Evolutionary conservation across 2,113 vertebrate genomes (phyloP), one percentile per base, ranked within the genome.

Genomic region (Eptatretus burgeri): DNA sequence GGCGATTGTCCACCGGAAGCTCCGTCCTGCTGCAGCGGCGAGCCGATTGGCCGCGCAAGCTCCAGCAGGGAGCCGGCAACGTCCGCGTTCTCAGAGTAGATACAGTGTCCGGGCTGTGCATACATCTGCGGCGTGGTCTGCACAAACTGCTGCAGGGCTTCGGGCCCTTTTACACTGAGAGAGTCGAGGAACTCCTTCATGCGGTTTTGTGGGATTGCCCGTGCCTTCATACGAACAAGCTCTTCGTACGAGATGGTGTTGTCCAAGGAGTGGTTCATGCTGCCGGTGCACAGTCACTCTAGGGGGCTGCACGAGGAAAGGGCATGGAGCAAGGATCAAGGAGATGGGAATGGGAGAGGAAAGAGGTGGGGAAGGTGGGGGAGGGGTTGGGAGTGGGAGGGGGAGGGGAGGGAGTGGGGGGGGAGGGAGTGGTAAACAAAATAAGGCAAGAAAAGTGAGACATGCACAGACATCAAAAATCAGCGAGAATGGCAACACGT

Each of bases 121-220:
- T 94, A 98, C 51, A 98, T 86, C 81, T 93, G 94, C 1, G 82
- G 79, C 50, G 85, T 85, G 0, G 78, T 82, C 76, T 95, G 86
- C 72, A 93, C 87, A 69, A 94, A 93, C 71, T 96, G 89, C 73
- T 94, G 91, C 66, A 98, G 78, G 67, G 85, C 85, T 75, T 98
- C 89, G 0, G 86, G 81, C 64, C 89, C 89, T 70, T 94, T 98
- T 64, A 76, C 82, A 70, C 87, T 77, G 64, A 98, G 74, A 13
- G 89, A 98, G 72, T 98, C 91, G 73, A 98, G 76, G 72, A 98
- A 98, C 74, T 96, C 91, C 78, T 98, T 98, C 91, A 98, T 98
- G 74, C 84, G 83, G 77, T 98, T 89, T 71, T 98, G 91, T 9
- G 91, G 91, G 66, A 98, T 82, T 3, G 81, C 82, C 71, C 91